Base-by-base conservation (phyloP, 2,888 invertebrate species). In the Tachina lurida region DNA sequence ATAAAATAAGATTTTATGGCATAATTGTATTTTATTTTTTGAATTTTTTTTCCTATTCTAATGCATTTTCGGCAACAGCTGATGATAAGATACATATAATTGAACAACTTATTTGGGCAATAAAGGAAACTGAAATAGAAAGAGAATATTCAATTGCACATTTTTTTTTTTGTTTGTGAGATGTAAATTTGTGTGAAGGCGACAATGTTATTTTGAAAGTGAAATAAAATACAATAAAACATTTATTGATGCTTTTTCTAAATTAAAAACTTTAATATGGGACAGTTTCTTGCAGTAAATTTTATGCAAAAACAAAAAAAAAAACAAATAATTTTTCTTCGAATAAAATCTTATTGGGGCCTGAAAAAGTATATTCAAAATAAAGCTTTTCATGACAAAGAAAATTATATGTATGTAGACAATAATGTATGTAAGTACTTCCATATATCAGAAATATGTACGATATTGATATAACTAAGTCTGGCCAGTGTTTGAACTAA, bases 1-100 rank as follows among this genome's bases (percentile, higher is more conserved):
- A 85, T 82, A 85, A 85, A 85, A 82, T 82, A 22, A 43, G 60
- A 71, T 85, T 82, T 85, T 75, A 85, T 82, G 60, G 54, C 60
- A 75, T 63, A 68, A 77, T 77, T 74, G 63, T 63, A 62, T 77
- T 74, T 74, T 63, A 56, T 74, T 62, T 68, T 12, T 41, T 60
- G n/a, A 49, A 17, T 65, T 54, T 39, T 71, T 63, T 56, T 19
- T 17, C 45, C 45, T 45, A 41, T 62, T 45, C 43, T 58, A 70
- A 45, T 74, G 54, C 49, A 68, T 19, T 56, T 71, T n/a, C 15
- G 49, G 73, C 13, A 67, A n/a, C 67, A 80, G 76, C 85, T 71
- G 75, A n/a, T 74, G 52, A 63, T 81, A 52, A 62, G 52, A 12
- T 31, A 3, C 4, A 31, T 43, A 74, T 70, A 52, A 81, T 68